phyloP scores from a whole-genome alignment of 2,888 invertebrate genomes.

The Serrognathus titanus region DNA sequence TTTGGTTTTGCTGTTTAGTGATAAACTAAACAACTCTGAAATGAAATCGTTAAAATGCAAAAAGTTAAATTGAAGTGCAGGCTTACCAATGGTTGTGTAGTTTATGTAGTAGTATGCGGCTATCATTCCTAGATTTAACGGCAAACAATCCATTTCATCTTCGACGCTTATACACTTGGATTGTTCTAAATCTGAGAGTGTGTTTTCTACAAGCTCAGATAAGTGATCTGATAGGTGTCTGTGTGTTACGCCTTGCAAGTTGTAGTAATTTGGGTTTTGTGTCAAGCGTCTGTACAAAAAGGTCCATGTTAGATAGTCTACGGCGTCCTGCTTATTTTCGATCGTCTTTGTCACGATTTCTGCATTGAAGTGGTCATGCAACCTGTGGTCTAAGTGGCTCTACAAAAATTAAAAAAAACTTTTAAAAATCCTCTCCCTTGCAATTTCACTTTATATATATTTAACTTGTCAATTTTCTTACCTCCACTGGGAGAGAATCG shows the following conservation, averaged over 20 bases:
- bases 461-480: slow-evolving; percentile 31
- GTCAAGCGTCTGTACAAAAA: slow-evolving; percentile 95
- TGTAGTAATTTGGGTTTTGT: slow-evolving; percentile 99
- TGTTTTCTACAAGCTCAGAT: slow-evolving; percentile 96
- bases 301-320: slow-evolving; percentile 99
- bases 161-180: slow-evolving; percentile 97
- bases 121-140: slow-evolving; percentile 98
- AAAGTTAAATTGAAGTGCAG: background rate
- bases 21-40: slow-evolving; percentile 95
- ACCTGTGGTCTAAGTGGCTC: slow-evolving; percentile 95
- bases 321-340: slow-evolving; percentile 99
- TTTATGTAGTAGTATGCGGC: slow-evolving; percentile 99
- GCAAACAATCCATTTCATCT: slow-evolving; percentile 96
- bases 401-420: slow-evolving; percentile 46
- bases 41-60: slow-evolving; percentile 21
- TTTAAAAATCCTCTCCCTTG: too few relatives aligned
- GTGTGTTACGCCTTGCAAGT: slow-evolving; percentile 94
- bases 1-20: slow-evolving; percentile 95
- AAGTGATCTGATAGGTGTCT: slow-evolving; percentile 96
- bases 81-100: slow-evolving; percentile 92
- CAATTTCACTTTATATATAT: background rate
- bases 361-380: slow-evolving; percentile 99
- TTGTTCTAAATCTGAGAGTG: slow-evolving; percentile 89
- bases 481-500: slow-evolving; percentile 94
- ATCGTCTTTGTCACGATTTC: slow-evolving; percentile 99